Percentiles rank a stretch among this genome's conserved stretches.
These are phyloP conservation scores for Nettapus auritus DNA, from an alignment of 2,113 vertebrate species.

Conservation along the genomic window DNA sequence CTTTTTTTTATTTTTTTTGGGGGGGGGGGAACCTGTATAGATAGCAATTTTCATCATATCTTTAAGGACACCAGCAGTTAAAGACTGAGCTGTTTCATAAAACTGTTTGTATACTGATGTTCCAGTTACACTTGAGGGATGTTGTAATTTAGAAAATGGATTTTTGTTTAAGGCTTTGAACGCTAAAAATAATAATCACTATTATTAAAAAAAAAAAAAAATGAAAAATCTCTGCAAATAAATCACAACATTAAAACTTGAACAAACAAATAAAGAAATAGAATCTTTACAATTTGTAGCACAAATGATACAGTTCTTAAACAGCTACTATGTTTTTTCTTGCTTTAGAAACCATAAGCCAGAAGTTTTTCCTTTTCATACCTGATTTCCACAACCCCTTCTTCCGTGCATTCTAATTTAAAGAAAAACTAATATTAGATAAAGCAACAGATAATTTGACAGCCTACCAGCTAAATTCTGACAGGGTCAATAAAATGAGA, in stretches of 20 bases:
- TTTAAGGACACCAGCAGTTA: not conserved
- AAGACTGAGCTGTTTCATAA: not conserved
- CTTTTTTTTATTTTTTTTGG: not conserved
- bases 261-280: not conserved
- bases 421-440: conserved; percentile 69
- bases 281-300: not conserved
- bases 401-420: conserved; percentile 48
- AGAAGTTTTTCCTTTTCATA: conserved; percentile 5
- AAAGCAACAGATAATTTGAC: conserved; percentile 69
- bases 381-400: not conserved
- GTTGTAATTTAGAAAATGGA: not conserved
- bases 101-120: not conserved
- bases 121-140: not conserved
- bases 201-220: not conserved
- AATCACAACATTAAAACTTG: not conserved
- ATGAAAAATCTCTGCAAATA: not conserved
- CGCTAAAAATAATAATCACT: not conserved
- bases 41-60: not conserved
- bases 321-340: not conserved
- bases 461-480: conserved; percentile 67
- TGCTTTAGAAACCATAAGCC: not conserved
- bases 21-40: not conserved
- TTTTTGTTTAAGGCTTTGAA: not conserved
- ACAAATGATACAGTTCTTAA: not conserved
- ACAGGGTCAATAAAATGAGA: conserved; percentile 73